Percentiles rank a stretch among this genome's conserved stretches.
phyloP scores from a whole-genome alignment of 1,140 invertebrate species.

The Episyrphus balteatus region DNA sequence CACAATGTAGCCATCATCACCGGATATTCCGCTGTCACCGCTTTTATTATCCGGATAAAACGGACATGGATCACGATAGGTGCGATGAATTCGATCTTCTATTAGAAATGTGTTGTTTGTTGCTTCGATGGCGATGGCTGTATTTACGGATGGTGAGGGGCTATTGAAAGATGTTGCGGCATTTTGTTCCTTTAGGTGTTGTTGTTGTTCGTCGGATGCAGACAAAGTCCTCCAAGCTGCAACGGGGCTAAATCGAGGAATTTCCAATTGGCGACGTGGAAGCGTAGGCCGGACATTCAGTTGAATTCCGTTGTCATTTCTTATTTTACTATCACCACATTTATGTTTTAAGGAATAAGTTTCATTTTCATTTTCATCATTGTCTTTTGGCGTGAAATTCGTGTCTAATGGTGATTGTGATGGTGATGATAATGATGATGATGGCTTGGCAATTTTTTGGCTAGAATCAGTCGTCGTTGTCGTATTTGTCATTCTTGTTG shows the following conservation, averaged over 20 bases:
- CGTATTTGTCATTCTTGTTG: background rate
- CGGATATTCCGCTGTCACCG: constrained; percentile 70
- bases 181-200: background rate
- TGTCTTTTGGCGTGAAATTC: background rate
- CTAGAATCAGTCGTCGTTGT: background rate
- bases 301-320: constrained; percentile 45
- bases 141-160: too few species aligned
- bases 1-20: constrained; percentile 40
- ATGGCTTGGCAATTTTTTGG: background rate
- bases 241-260: constrained; percentile 67
- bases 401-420: background rate
- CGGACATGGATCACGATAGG: constrained; percentile 15
- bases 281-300: constrained; percentile 62
- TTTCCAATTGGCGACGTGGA: constrained; percentile 61
- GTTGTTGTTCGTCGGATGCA: constrained; percentile 17
- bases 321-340: constrained; percentile 4
- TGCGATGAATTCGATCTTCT: constrained; percentile 36
- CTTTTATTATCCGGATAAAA: constrained; percentile 47
- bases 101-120: constrained; percentile 12
- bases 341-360: constrained; percentile 3
- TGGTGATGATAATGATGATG: background rate
- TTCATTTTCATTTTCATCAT: constrained; percentile 3
- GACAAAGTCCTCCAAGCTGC: constrained; percentile 66
- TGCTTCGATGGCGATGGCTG: background rate
- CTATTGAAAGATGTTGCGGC: background rate